These are phyloP conservation scores for Lepidocolaptes lacrymiger DNA, from an alignment of 2,797 vertebrate species.

Conservation along the genomic window DNA sequence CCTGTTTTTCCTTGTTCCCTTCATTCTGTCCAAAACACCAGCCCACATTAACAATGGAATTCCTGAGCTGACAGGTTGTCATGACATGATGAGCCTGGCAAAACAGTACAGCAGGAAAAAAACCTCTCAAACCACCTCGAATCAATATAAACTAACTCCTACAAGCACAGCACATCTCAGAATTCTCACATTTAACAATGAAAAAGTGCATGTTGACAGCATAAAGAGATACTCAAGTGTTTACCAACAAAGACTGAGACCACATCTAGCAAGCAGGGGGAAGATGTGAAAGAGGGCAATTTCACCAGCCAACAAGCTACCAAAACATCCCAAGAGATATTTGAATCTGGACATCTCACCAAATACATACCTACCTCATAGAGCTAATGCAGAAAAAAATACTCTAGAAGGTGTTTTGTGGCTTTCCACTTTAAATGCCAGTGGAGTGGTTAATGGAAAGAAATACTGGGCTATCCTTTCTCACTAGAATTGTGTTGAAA, in stretches of 20 bases:
- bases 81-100: neutral
- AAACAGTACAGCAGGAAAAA: neutral
- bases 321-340: neutral
- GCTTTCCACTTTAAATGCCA: neutral
- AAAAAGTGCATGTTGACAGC: too few relatives aligned
- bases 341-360: neutral
- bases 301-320: neutral
- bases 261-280: neutral
- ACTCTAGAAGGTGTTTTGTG: neutral
- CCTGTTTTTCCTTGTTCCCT: neutral
- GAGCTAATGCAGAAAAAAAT: fast-evolving
- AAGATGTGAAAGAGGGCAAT: neutral
- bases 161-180: neutral
- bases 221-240: neutral
- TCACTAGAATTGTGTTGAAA: neutral
- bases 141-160: neutral
- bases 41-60: neutral
- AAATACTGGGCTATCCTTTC: neutral
- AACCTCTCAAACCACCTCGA: neutral
- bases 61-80: neutral
- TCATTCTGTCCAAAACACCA: neutral
- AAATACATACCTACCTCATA: neutral
- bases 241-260: neutral
- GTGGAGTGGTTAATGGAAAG: neutral
- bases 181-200: neutral